Evolutionary conservation across 2,888 invertebrate species (phyloP).

Genomic region (Rhyacophila evoluta): DNA sequence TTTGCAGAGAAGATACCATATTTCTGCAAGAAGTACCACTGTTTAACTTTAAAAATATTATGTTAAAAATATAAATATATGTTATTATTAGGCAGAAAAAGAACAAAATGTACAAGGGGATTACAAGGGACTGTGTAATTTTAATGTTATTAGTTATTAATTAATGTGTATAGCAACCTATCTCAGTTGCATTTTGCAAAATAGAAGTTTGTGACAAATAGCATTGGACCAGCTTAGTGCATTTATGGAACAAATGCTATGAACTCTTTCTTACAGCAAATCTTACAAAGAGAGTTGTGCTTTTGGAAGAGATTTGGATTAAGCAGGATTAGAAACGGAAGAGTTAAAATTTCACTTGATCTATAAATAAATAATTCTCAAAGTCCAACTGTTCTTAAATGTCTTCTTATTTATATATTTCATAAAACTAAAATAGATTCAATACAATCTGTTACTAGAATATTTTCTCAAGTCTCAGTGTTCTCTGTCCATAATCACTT

Average conservation of each 20-base stretch:
- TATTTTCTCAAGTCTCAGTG: neutral
- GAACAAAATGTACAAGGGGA: constrained; percentile 22
- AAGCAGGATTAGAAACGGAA: too few species aligned
- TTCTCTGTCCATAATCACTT: constrained; percentile 4
- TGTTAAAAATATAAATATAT: neutral
- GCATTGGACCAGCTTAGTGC: too few species aligned
- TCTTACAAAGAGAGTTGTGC: too few species aligned
- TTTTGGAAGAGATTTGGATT: too few species aligned
- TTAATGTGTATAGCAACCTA: neutral
- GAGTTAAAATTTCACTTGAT: too few species aligned
- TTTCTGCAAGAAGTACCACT: too few species aligned
- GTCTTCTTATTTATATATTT: constrained; percentile 7
- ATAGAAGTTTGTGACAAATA: neutral
- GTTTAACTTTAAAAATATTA: neutral
- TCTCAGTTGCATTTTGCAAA: neutral
- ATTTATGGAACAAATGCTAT: too few species aligned
- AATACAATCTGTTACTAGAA: neutral
- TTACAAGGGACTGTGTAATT: constrained; percentile 24
- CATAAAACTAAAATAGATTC: neutral
- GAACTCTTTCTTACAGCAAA: too few species aligned
- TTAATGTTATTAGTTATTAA: neutral
- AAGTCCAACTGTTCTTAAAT: too few species aligned
- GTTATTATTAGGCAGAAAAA: neutral
- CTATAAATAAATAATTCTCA: too few species aligned
- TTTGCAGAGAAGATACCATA: neutral